Evolutionary conservation across 1,140 invertebrate genomes (phyloP).

Genomic region (Ceratoteleas bidentatus): DNA sequence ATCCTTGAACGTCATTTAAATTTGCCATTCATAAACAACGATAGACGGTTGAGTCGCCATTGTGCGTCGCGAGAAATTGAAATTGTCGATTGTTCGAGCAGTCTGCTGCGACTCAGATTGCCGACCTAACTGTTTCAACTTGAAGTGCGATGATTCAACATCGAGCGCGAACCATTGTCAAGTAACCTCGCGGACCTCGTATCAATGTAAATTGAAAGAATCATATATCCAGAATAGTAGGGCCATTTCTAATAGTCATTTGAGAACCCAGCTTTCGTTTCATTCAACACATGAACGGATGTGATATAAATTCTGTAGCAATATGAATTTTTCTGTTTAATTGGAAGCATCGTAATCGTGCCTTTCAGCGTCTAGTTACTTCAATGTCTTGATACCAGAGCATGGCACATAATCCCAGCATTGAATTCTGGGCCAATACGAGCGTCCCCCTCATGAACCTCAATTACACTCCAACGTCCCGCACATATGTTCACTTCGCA

Average conservation of each 20-base stretch:
- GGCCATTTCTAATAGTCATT: too few species aligned
- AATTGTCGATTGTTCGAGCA: constrained; percentile 42
- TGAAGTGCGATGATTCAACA: constrained; percentile 27
- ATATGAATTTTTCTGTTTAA: constrained; percentile 35
- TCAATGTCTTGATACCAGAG: constrained; percentile 68
- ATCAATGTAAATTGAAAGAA: too few species aligned
- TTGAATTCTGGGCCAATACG: constrained; percentile 82
- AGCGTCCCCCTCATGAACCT: constrained; percentile 82
- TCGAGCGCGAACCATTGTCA: not conserved
- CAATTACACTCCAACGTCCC: constrained; percentile 81
- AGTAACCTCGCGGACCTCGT: too few species aligned
- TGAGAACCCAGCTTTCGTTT: too few species aligned
- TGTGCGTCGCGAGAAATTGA: constrained; percentile 37
- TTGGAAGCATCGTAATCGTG: constrained; percentile 39
- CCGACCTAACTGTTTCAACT: constrained; percentile 20
- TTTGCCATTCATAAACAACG: constrained; percentile 1
- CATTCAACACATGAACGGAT: not conserved
- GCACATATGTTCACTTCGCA: constrained; percentile 78
- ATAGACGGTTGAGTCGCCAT: constrained; percentile 25
- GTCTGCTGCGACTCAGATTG: constrained; percentile 30
- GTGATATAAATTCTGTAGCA: too few species aligned
- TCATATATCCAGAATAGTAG: too few species aligned
- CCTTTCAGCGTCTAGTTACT: constrained; percentile 61
- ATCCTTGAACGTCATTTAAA: constrained; percentile 26
- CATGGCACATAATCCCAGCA: constrained; percentile 79